Percentiles rank a stretch among this genome's conserved stretches.
Conservation (phyloP, 2,888 invertebrate genomes). For the Lasioglossum calceatum region DNA sequence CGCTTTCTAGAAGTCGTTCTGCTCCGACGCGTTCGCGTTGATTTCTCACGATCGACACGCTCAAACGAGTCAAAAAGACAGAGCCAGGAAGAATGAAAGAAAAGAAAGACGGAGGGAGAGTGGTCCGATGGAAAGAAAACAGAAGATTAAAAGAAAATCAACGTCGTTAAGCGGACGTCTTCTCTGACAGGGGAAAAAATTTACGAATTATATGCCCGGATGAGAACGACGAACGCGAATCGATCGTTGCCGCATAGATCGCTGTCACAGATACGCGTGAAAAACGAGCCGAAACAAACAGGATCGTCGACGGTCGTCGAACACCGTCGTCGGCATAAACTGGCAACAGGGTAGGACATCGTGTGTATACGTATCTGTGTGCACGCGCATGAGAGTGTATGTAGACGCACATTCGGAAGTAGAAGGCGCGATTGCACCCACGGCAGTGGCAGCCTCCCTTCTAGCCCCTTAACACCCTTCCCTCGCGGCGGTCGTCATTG, state of each 20-base stretch:
- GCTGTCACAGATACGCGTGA: conserved; percentile 25
- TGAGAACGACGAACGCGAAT: conserved; percentile 32
- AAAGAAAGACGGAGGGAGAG: neutral
- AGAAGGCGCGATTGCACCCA: conserved; percentile 74
- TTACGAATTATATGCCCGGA: neutral
- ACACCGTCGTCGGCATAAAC: conserved; percentile 27
- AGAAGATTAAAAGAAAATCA: conserved; percentile 8
- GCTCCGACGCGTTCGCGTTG: neutral
- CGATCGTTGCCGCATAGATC: conserved; percentile 23
- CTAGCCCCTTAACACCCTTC: conserved; percentile 56
- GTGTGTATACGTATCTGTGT: neutral
- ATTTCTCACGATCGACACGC: conserved; percentile 19
- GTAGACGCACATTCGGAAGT: conserved; percentile 67
- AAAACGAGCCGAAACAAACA: conserved; percentile 15
- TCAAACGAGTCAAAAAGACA: neutral
- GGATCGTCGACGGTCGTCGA: conserved; percentile 35
- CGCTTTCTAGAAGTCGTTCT: conserved; percentile 38
- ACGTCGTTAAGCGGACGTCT: conserved; percentile 4
- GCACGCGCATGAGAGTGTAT: neutral
- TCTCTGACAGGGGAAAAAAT: conserved; percentile 11
- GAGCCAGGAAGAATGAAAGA: neutral
- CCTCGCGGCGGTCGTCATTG: conserved; percentile 78
- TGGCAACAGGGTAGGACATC: conserved; percentile 33
- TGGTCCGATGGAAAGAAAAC: neutral
- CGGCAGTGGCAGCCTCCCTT: conserved; percentile 38